These are phyloP conservation scores for Ceratoteleas bidentatus DNA, from an alignment of 1,140 invertebrate species.

Conservation along the genomic window DNA sequence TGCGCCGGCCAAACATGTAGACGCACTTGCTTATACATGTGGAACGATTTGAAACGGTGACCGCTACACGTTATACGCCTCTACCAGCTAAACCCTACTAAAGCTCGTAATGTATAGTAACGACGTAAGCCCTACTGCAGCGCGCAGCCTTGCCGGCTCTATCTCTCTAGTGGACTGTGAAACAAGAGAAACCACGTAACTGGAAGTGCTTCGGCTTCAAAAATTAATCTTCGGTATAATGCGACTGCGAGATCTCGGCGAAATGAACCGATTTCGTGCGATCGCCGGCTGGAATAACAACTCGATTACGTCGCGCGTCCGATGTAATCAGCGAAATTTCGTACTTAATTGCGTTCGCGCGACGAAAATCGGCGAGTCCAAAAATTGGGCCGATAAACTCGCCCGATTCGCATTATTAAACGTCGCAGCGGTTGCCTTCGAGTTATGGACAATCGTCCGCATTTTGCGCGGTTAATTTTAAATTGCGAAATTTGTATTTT, in stretches of 20 bases:
- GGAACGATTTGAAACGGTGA: conserved; percentile 70
- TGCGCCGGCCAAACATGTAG: conserved; percentile 58
- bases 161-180: conserved; percentile 49
- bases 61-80: conserved; percentile 73
- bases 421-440: too few relatives aligned
- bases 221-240: conserved; percentile 51
- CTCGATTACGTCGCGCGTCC: not conserved
- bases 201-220: conserved; percentile 51
- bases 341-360: not conserved
- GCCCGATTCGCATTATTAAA: too few relatives aligned
- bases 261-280: conserved; percentile 23
- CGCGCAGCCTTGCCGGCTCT: conserved; percentile 43
- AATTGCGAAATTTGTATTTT: conserved; percentile 27
- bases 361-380: too few relatives aligned
- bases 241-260: conserved; percentile 11
- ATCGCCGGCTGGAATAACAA: conserved; percentile 17
- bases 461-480: conserved; percentile 22
- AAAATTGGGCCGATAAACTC: too few relatives aligned
- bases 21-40: conserved; percentile 62
- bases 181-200: conserved; percentile 60
- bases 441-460: not conserved
- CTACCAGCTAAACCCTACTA: conserved; percentile 72
- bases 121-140: conserved; percentile 54
- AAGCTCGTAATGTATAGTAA: conserved; percentile 76
- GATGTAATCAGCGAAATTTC: not conserved